Base-by-base conservation (phyloP, 1,140 invertebrate genomes). In the Drosophila guanche region DNA sequence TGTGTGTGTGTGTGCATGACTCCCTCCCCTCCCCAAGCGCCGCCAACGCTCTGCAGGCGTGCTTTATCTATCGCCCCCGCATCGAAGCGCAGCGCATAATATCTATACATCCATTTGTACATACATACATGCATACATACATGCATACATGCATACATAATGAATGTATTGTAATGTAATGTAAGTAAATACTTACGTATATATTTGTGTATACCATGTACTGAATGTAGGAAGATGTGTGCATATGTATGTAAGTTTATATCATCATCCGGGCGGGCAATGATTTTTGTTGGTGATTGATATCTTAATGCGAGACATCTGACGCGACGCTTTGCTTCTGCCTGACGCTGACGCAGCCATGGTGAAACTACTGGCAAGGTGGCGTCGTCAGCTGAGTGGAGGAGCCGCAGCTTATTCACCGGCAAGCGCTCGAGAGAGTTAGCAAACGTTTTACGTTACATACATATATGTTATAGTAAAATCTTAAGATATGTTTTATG, bases 261-360 rank as follows among this genome's bases (percentile, higher is more conserved):
- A 27, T 62, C 5, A 10, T 40, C 45, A 51, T 53, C 27, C 71
- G 45, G 43, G 43, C 45, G 55, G 52, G 54, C 75, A 66, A 50
- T 47, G 43, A 58, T 20, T 60, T 54, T 33, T 67, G 57, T 52
- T 23, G 67, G 54, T 84, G 76, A 84, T 84, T 84, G 79, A 84
- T 84, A 76, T 76, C 72, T 80, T 77, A 48, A 70, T 77, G 43
- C 51, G 59, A 60, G 53, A 68, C 59, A 60, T 59, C 63, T 46
- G 43, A 50, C 41, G 63, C 46, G 50, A 41, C 14, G 33, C 14
- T 25, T 55, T 12, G 40, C 45, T 43, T 42, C 40, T 37, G 51
- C 50, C 23, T n/a, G 33, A 4, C 33, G 33, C 10, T 37, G 33
- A 37, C 33, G 33, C 33, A 12, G n/a, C n/a, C n/a, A n/a, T n/a